Base-by-base conservation (phyloP, 2,888 invertebrate species). In the Ischnus inquisitorius region DNA sequence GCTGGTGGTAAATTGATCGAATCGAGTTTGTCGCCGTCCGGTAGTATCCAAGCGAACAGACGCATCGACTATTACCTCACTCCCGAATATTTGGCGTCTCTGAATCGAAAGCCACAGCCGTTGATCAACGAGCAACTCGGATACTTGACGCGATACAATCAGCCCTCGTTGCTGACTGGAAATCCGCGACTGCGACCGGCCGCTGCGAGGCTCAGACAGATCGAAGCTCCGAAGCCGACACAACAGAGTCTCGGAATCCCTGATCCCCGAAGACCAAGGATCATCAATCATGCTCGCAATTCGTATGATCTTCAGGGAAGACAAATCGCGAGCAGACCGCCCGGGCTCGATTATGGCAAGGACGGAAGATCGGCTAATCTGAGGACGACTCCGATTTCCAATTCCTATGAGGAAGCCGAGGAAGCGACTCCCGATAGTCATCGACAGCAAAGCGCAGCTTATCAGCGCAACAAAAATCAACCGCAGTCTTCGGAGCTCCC, bases 101-200 rank as follows among this genome's bases (percentile, higher is more conserved):
- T 48, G 16, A 51, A 68, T 2, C 34, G 19, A 12, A 19, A 57
- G 22, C 51, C 12, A 0, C 34, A n/a, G 3, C 54, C 64, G n/a
- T 14, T 46, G 14, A n/a, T 54, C 19, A 64, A 76, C 39, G 28
- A 48, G 14, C 69, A 65, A 39, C 79, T 71, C 39, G 71, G 75
- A 39, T 71, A 64, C 28, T 25, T 71, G 10, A 79, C 64, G 25
- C 64, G 79, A 16, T 71, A 83, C 67, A 76, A 71, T 60, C 34
- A 28, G 25, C 79, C 79, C 2, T 67, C 79, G 6, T 10, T 72
- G 68, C 14, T 78, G 8, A 8, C 60, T 16, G 48, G 67, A 25
- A 67, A 76, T 39, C 2, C 74, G 41, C 62, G 25, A n/a, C 12
- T 64, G 12, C n/a, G 60, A 51, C 43, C 69, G 3, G 41, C 34